Evolutionary conservation across 92 coral and sea anemone species (phyloP).

Genomic region (Virgularia gustaviana): DNA sequence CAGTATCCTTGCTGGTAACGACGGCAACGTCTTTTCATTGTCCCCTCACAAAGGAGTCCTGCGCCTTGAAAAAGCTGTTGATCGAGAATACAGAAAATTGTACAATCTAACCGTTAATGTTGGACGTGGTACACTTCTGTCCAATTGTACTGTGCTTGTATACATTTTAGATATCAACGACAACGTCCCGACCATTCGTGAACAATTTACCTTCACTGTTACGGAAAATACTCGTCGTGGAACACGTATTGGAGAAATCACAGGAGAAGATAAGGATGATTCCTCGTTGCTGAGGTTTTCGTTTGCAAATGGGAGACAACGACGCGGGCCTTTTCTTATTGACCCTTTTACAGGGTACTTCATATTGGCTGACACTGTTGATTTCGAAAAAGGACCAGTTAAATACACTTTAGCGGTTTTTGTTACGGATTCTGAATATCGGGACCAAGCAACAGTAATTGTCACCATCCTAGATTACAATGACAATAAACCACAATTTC

Average conservation of each 20-base stretch:
- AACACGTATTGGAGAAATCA: slow-evolving; percentile 53
- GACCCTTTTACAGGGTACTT: slow-evolving; percentile 66
- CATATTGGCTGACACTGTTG: slow-evolving; percentile 49
- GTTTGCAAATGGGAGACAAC: slow-evolving; percentile 40
- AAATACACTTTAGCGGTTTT: slow-evolving; percentile 49
- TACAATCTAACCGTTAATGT: slow-evolving; percentile 74
- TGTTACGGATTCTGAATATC: slow-evolving; percentile 63
- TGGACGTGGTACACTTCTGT: slow-evolving; percentile 56
- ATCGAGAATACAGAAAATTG: slow-evolving; percentile 59
- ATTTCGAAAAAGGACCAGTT: slow-evolving; percentile 57
- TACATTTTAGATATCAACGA: slow-evolving; percentile 72
- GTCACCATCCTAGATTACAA: slow-evolving; percentile 48
- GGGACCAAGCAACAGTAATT: slow-evolving; percentile 31
- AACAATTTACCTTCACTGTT: slow-evolving; percentile 48
- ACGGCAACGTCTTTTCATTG: slow-evolving; percentile 48
- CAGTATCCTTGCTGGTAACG: slow-evolving; percentile 65
- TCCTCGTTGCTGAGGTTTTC: slow-evolving; percentile 59
- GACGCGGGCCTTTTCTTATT: slow-evolving; percentile 54
- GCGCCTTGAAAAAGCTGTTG: slow-evolving; percentile 47
- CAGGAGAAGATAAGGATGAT: slow-evolving; percentile 68
- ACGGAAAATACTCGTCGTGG: slow-evolving; percentile 68
- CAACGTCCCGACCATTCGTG: slow-evolving; percentile 66
- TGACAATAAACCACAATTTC: slow-evolving; percentile 39
- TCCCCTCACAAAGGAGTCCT: slow-evolving; percentile 56
- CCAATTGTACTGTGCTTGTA: slow-evolving; percentile 54